phyloP scores from a whole-genome alignment of 1,140 invertebrate species.

The Ooceraea biroi region DNA sequence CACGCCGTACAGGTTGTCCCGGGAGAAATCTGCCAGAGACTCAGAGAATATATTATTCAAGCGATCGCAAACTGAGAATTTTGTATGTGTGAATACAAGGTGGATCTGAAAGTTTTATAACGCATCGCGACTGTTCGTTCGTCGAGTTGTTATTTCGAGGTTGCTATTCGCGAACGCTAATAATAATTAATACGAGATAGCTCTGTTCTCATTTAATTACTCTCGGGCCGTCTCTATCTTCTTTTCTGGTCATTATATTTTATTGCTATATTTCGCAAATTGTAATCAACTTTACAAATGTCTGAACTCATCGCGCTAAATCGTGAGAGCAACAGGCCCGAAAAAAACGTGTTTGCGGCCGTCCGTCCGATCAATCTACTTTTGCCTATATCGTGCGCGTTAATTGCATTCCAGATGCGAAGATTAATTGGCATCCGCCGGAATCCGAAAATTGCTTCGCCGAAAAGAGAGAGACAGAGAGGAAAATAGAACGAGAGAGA shows the following conservation, averaged over 20 bases:
- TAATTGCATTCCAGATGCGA: conserved; percentile 58
- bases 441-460: conserved; percentile 44
- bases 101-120: conserved; percentile 34
- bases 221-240: background rate
- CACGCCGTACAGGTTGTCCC: background rate
- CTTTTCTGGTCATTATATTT: background rate
- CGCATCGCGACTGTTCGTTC: background rate
- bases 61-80: conserved; percentile 39
- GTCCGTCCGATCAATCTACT: conserved; percentile 21
- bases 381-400: conserved; percentile 47
- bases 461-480: background rate
- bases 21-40: conserved; percentile 53
- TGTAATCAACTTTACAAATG: background rate
- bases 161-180: background rate
- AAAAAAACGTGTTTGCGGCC: conserved; percentile 7
- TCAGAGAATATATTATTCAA: conserved; percentile 40
- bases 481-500: background rate
- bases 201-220: background rate
- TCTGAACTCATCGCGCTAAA: conserved; percentile 5
- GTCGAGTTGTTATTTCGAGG: conserved; percentile 11
- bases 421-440: conserved; percentile 56
- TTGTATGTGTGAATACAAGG: background rate
- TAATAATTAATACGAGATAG: background rate
- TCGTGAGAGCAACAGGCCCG: background rate
- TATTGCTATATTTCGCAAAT: background rate